Percentiles rank a stretch among this genome's conserved stretches.
Conservation (phyloP, 2,888 invertebrate genomes). For the Sphinx pinastri region DNA sequence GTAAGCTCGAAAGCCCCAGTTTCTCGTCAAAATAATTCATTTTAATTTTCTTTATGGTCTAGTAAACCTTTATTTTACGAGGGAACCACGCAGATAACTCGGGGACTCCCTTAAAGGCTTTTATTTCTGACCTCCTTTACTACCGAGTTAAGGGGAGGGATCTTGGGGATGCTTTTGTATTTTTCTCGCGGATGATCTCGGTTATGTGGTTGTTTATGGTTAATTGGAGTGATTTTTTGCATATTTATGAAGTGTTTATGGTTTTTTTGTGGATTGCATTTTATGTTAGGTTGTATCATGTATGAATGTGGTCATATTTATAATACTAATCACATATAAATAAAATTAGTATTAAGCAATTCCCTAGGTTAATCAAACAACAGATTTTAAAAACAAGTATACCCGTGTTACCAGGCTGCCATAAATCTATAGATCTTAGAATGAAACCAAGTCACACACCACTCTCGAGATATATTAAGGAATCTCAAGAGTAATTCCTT, state of each 20-base stretch:
- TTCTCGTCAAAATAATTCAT: constrained; percentile 84
- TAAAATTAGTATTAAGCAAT: too few relatives aligned
- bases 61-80: constrained; percentile 84
- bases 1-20: constrained; percentile 43
- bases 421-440: not conserved
- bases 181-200: constrained; percentile 16
- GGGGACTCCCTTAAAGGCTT: constrained; percentile 78
- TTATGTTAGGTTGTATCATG: too few relatives aligned
- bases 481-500: constrained; percentile 43
- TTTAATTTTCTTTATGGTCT: constrained; percentile 83
- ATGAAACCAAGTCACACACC: not conserved
- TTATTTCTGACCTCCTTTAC: constrained; percentile 59
- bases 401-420: not conserved
- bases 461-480: constrained; percentile 2
- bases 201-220: constrained; percentile 19
- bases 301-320: too few relatives aligned
- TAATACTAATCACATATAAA: too few relatives aligned
- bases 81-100: constrained; percentile 76
- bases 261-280: not conserved
- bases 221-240: constrained; percentile 20
- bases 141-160: constrained; percentile 21
- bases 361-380: too few relatives aligned
- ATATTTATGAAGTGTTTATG: constrained; percentile 13
- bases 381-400: too few relatives aligned
- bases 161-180: constrained; percentile 24